Conservation (phyloP, 1,140 invertebrate genomes). For the Temnothorax longispinosus region DNA sequence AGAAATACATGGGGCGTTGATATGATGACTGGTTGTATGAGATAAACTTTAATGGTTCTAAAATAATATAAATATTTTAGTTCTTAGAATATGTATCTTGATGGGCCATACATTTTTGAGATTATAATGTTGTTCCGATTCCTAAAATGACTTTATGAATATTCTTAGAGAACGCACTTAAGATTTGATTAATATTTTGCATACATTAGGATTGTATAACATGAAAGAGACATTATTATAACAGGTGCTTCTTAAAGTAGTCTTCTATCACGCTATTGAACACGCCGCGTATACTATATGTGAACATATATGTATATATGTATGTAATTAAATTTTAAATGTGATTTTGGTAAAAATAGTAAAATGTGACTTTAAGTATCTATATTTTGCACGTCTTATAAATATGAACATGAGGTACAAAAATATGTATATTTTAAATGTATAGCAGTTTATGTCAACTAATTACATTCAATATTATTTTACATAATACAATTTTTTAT, state of each 20-base stretch:
- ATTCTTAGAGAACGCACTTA: neutral
- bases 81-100: conserved; percentile 14
- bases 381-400: neutral
- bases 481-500: conserved; percentile 2
- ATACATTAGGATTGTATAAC: neutral
- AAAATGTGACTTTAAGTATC: neutral
- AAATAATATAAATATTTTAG: conserved; percentile 21
- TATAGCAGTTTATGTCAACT: neutral
- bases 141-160: conserved; percentile 1
- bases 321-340: conserved; percentile 3
- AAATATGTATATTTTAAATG: neutral
- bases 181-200: neutral
- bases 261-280: conserved; percentile 27
- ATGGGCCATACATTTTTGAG: conserved; percentile 44
- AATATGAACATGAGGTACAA: neutral
- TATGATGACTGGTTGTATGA: conserved; percentile 48
- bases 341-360: neutral
- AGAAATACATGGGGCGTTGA: conserved; percentile 56
- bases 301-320: neutral
- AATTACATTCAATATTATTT: neutral
- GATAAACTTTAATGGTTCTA: conserved; percentile 23
- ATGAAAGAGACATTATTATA: neutral
- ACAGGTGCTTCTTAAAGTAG: conserved; percentile 53
- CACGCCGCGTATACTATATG: neutral
- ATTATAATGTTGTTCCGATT: conserved; percentile 18